Base-by-base conservation (phyloP, 2,888 invertebrate genomes). In the Tubulanus polymorphus region DNA sequence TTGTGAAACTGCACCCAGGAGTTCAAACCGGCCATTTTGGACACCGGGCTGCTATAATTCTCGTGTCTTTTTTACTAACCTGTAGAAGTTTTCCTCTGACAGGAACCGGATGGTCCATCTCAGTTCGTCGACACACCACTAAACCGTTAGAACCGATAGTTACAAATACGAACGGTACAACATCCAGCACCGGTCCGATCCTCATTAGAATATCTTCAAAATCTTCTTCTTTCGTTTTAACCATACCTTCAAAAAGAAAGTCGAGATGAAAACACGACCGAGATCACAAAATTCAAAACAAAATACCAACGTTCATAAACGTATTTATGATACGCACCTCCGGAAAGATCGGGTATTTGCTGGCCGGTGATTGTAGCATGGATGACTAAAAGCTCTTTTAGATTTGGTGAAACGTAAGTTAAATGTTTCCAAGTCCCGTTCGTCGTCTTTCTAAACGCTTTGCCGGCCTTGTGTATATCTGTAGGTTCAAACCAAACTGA, bases 401-500 rank as follows among this genome's bases (percentile, higher is more conserved):
- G 71, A 75, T 94, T 94, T 0, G 94, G 93, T 1, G 91, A 89
- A 5, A 68, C 60, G 56, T 73, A 77, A 2, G 88, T 83, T 65
- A 87, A 85, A 23, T 81, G 68, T 56, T 79, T 73, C 79, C 81
- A 82, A 47, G 78, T 68, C 12, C 76, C 69, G 12, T 77, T 81
- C 35, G 75, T 70, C n/a, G n/a, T n/a, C n/a, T n/a, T n/a, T n/a
- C n/a, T n/a, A 60, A 91, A 87, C 26, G 88, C 86, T 77, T 89
- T 91, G 0, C 80, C 76, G 0, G 90, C 88, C 72, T 89, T 88
- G 63, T 85, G 83, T 68, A 86, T 81, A 70, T 93, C 93, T 0
- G 93, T 93, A 1, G 93, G 92, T 75, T 94, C 94, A 75, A 87
- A 93, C 83, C 91, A 91, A 6, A 92, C 92, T 87, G 84, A 62